Evolutionary conservation across 2,888 invertebrate species (phyloP).

Genomic region (Thera britannica): DNA sequence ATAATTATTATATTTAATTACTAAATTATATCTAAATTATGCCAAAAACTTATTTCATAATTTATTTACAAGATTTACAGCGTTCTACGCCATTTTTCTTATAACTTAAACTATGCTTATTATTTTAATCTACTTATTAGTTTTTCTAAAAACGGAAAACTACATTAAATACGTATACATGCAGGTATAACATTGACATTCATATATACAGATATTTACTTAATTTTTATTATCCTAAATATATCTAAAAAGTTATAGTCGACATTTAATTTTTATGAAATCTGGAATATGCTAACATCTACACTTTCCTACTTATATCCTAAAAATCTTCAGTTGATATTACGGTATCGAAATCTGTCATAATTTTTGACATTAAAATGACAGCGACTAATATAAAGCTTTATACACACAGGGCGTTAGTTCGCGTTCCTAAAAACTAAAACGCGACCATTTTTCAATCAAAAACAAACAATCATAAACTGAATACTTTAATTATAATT

Average conservation of each 20-base stretch:
- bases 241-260: not conserved
- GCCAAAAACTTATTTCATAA: not conserved
- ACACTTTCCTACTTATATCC: too few species aligned
- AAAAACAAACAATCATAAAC: too few species aligned
- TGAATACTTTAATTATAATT: too few species aligned
- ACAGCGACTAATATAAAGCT: too few species aligned
- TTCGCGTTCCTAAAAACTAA: too few species aligned
- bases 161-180: conserved; percentile 29
- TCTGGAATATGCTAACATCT: too few species aligned
- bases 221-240: not conserved
- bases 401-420: too few species aligned
- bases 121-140: conserved; percentile 2
- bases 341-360: too few species aligned
- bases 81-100: conserved; percentile 27
- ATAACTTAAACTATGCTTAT: not conserved
- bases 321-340: too few species aligned
- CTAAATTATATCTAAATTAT: not conserved
- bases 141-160: conserved; percentile 6
- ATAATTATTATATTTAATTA: not conserved
- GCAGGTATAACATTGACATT: conserved; percentile 21
- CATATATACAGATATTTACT: conserved; percentile 22
- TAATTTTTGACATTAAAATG: too few species aligned
- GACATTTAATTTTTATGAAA: not conserved
- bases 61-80: conserved; percentile 17
- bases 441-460: too few species aligned